A percentile compares a stretch with the other conserved stretches of the same genome.
Evolutionary conservation across 2,113 vertebrate genomes (phyloP).

Genomic region (Poeciliopsis occidentalis): DNA sequence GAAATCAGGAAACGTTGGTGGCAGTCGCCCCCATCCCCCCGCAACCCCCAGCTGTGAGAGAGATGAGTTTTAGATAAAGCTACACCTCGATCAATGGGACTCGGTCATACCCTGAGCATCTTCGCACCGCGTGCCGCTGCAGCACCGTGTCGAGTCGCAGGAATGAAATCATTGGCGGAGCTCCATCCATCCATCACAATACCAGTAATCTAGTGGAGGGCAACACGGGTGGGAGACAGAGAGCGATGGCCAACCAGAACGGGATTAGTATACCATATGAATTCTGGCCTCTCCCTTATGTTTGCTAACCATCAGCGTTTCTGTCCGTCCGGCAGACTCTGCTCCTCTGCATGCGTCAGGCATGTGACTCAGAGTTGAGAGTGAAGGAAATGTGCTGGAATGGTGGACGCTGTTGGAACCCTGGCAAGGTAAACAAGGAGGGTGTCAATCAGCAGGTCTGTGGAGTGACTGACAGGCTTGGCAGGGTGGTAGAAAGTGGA

Average conservation of each 20-base stretch:
- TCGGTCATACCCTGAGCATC: background rate
- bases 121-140: background rate
- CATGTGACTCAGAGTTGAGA: conserved; percentile 33
- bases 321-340: conserved; percentile 19
- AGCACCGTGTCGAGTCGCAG: conserved; percentile 34
- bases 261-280: conserved; percentile 5
- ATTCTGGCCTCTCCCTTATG: background rate
- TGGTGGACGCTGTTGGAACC: conserved; percentile 34
- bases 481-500: conserved; percentile 21
- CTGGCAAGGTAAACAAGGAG: conserved; percentile 55
- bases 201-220: conserved; percentile 20
- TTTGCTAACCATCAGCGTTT: conserved; percentile 12
- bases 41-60: background rate
- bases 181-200: conserved; percentile 45
- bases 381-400: conserved; percentile 47
- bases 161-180: conserved; percentile 42
- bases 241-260: conserved; percentile 27
- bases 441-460: conserved; percentile 61
- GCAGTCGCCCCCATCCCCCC: too few relatives aligned
- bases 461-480: conserved; percentile 51
- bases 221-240: background rate
- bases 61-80: conserved; percentile 76
- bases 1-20: conserved; percentile 47
- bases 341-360: conserved; percentile 6
- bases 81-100: conserved; percentile 45